phyloP scores from a whole-genome alignment of 2,888 invertebrate genomes.

The Zonitis immaculata region DNA sequence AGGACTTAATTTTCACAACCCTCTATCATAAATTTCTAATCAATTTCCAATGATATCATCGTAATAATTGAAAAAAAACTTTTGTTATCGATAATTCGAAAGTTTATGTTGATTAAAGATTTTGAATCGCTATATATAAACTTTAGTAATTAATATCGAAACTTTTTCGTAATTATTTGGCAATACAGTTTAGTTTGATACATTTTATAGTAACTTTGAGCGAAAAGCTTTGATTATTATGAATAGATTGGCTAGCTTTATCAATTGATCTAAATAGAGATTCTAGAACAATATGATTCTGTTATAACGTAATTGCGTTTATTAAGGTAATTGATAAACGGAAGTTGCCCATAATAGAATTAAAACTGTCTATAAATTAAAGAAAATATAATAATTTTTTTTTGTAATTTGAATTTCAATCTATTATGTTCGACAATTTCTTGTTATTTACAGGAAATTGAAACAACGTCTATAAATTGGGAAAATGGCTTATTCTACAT shows the following conservation, averaged over 20 bases:
- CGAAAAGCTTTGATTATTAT: neutral
- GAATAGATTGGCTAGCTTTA: conserved; percentile 1
- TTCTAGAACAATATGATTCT: neutral
- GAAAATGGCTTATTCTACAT: neutral
- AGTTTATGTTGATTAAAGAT: no score
- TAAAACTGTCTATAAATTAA: neutral
- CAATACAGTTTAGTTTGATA: no score
- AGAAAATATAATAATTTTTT: no score
- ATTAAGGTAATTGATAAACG: neutral
- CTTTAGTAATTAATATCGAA: neutral
- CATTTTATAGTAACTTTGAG: neutral
- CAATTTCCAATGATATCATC: no score
- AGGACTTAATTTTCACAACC: neutral
- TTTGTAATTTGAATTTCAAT: neutral
- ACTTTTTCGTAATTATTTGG: neutral
- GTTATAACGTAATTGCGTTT: neutral
- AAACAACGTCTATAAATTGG: neutral
- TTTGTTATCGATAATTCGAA: no score
- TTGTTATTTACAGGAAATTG: conserved; percentile 1
- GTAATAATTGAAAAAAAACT: no score
- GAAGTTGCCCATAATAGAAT: neutral
- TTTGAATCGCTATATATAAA: no score
- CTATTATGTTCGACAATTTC: neutral
- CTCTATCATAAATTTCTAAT: no score
- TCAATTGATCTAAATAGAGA: neutral